phyloP scores from a whole-genome alignment of 2,888 invertebrate species.

The Temnothorax rugatulus region DNA sequence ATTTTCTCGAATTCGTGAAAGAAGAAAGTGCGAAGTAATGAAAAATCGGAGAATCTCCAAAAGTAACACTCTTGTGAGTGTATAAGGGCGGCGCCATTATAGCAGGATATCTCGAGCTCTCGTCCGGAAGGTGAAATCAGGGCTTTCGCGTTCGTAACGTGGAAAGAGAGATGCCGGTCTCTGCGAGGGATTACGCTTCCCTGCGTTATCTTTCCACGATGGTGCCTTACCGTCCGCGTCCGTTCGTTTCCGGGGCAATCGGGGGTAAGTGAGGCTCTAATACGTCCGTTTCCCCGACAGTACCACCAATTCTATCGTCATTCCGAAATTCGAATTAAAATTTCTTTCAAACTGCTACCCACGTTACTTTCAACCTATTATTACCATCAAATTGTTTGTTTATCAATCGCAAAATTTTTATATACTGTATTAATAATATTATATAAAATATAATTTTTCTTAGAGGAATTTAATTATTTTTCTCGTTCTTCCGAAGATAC shows the following conservation, averaged over 20 bases:
- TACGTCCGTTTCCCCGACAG: constrained; percentile 67
- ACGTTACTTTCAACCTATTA: not conserved
- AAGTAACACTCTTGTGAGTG: constrained; percentile 40
- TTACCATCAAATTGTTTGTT: constrained; percentile 2
- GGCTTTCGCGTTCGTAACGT: constrained; percentile 68
- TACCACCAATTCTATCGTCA: constrained; percentile 65
- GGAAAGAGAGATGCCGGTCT: constrained; percentile 59
- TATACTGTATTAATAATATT: not conserved
- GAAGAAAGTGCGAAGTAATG: constrained; percentile 34
- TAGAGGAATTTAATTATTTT: not conserved
- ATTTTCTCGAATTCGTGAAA: not conserved
- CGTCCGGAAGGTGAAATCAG: constrained; percentile 69
- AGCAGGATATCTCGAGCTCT: constrained; percentile 61
- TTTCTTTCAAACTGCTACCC: constrained; percentile 17
- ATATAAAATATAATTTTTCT: not conserved
- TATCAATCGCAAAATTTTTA: not conserved
- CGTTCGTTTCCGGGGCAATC: constrained; percentile 77
- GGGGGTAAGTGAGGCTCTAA: constrained; percentile 71
- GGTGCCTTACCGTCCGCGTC: constrained; percentile 69
- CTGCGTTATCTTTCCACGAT: constrained; percentile 75
- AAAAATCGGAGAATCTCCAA: constrained; percentile 26
- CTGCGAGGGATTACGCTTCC: constrained; percentile 73
- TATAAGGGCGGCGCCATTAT: constrained; percentile 61
- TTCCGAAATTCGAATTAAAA: constrained; percentile 51
- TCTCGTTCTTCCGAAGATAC: not conserved